Percentiles rank a stretch among this genome's conserved stretches.
Conservation (phyloP, 2,888 invertebrate species). For the Allophyes oxyacanthae region DNA sequence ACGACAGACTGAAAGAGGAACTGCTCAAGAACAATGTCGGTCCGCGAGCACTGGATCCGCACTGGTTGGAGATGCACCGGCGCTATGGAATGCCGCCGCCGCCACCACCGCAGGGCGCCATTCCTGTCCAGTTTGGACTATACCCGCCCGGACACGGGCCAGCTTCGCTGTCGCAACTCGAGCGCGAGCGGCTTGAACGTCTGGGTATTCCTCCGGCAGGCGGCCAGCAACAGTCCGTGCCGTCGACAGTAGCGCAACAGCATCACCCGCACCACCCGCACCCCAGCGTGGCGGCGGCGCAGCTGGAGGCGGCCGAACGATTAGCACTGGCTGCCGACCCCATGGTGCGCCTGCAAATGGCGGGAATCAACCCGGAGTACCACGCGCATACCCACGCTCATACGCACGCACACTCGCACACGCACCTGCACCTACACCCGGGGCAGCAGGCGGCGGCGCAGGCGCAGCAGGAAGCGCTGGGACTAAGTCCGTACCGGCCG, state of each 20-base stretch:
- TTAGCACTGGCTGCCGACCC: conserved; percentile 96
- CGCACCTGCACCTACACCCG: conserved; percentile 94
- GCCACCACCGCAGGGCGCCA: conserved; percentile 90
- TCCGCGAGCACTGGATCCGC: conserved; percentile 92
- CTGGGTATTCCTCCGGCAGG: conserved; percentile 93
- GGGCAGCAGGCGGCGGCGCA: conserved; percentile 91
- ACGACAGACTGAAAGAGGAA: conserved; percentile 96
- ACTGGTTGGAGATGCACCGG: conserved; percentile 97
- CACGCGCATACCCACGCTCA: conserved; percentile 98
- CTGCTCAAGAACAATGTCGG: conserved; percentile 93
- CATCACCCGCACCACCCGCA: conserved; percentile 90
- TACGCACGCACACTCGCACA: conserved; percentile 97
- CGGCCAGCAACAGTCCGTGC: conserved; percentile 69
- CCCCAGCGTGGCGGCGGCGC: conserved; percentile 88
- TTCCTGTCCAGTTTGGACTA: conserved; percentile 92
- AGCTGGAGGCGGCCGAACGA: conserved; percentile 93
- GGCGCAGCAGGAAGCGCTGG: conserved; percentile 91
- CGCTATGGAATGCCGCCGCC: conserved; percentile 91
- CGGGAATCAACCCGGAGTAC: conserved; percentile 96
- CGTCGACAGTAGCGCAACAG: conserved; percentile 87
- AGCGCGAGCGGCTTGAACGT: conserved; percentile 95
- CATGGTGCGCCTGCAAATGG: conserved; percentile 98
- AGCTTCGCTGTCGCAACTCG: conserved; percentile 93
- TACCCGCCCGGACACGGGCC: conserved; percentile 93
- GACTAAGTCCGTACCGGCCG: conserved; percentile 89